Conservation (phyloP, 1,140 invertebrate species). For the Heliconius hermathena region DNA sequence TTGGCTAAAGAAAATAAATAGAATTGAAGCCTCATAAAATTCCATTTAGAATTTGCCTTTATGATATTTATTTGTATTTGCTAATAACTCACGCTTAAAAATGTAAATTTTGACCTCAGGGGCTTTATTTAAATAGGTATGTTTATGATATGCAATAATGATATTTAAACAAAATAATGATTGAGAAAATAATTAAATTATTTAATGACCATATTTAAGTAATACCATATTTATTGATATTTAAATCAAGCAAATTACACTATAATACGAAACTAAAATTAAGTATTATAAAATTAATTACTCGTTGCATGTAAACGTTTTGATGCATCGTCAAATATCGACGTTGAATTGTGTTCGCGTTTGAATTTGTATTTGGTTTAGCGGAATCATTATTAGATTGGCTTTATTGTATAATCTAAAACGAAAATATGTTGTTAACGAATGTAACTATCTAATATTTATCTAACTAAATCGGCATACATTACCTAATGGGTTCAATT, state of each 20-base stretch:
- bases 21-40: too few relatives aligned
- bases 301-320: background rate
- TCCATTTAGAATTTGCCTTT: too few relatives aligned
- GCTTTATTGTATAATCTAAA: conserved; percentile 2
- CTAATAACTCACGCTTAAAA: too few relatives aligned
- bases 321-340: background rate
- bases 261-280: background rate
- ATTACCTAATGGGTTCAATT: conserved; percentile 25
- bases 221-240: background rate
- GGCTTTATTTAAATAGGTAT: too few relatives aligned
- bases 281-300: conserved; percentile 1
- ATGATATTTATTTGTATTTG: too few relatives aligned
- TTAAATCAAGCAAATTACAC: background rate
- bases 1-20: too few relatives aligned
- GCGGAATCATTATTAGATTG: background rate
- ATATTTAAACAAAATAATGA: background rate
- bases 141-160: background rate
- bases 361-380: background rate
- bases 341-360: background rate
- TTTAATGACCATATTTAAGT: background rate
- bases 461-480: conserved; percentile 4
- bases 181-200: background rate
- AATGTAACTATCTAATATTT: background rate
- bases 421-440: background rate
- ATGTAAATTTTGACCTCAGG: too few relatives aligned